These are phyloP conservation scores for Pelobates cultripes DNA, from an alignment of 2,797 vertebrate species.

Conservation along the genomic window DNA sequence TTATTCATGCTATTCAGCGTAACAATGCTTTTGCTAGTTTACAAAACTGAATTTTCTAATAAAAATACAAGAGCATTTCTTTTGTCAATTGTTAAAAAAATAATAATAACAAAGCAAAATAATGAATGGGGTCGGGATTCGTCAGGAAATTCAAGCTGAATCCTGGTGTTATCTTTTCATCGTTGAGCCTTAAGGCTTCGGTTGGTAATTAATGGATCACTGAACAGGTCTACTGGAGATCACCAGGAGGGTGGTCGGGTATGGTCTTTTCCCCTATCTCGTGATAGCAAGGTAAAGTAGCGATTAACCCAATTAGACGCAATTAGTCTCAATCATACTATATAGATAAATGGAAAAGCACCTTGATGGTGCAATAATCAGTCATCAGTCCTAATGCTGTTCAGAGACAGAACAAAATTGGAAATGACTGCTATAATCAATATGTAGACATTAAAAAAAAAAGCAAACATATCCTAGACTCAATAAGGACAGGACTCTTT, in stretches of 20 bases:
- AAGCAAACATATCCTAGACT: neutral
- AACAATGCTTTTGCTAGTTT: too few relatives aligned
- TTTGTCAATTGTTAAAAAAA: too few relatives aligned
- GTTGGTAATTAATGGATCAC: neutral
- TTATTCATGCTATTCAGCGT: too few relatives aligned
- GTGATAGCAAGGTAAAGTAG: neutral
- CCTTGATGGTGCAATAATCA: neutral
- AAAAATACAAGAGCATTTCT: too few relatives aligned
- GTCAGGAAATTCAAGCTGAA: too few relatives aligned
- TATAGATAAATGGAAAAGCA: neutral
- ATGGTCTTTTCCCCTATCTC: neutral
- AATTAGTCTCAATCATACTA: neutral
- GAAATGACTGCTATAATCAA: neutral
- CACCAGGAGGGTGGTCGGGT: neutral
- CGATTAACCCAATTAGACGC: too few relatives aligned
- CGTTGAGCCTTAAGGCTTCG: neutral
- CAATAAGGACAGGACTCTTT: neutral
- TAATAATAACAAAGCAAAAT: too few relatives aligned
- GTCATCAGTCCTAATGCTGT: neutral
- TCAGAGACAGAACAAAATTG: neutral
- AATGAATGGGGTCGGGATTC: too few relatives aligned
- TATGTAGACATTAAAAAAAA: neutral
- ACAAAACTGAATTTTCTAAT: too few relatives aligned
- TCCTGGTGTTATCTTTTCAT: neutral
- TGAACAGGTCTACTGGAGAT: neutral